Base-by-base conservation (phyloP, 2,113 vertebrate species). In the Percina caprodes region DNA sequence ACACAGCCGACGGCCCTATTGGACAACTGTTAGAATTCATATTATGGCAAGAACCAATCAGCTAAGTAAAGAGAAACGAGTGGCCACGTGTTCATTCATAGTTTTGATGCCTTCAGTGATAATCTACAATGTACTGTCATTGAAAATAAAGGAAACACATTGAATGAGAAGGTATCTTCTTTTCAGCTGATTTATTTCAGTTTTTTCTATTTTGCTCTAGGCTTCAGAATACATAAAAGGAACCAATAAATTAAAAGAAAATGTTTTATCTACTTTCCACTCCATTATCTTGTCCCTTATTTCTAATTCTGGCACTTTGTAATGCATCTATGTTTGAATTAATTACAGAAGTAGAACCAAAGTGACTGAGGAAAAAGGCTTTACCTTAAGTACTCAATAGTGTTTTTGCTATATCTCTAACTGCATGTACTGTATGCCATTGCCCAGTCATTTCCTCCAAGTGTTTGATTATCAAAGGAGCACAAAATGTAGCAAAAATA, bases 211-310 rank as follows among this genome's bases (percentile, higher is more conserved):
- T 56, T 58, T 45, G 4, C 51, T 71, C 19, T 16, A 14, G 30
- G 18, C 39, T 51, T 26, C 39, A 52, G 39, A 33, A 60, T 7
- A 15, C 3, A 69, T 55, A 56, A 49, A 63, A 48, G 23, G 0
- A 68, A 42, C 13, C 18, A 16, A 23, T 39, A 51, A 35, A 39
- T 67, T 16, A 3, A 26, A 67, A 42, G 9, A 69, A 46, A 35
- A 54, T 14, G 18, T 67, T 46, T 66, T 49, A 46, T 60, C 16
- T 4, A 24, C 59, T n/a, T 61, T 30, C 6, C 51, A 16, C 52
- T 52, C 59, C 49, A 70, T 80, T 73, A 77, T 69, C 54, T 54
- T 69, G 39, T 60, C 51, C 42, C 4, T 82, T 86, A 23, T 73
- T 26, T 46, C 45, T 7, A 56, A 30, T 51, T 65, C 39, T 68